phyloP scores from a whole-genome alignment of 1,140 invertebrate species.

The Micrasema minimum region DNA sequence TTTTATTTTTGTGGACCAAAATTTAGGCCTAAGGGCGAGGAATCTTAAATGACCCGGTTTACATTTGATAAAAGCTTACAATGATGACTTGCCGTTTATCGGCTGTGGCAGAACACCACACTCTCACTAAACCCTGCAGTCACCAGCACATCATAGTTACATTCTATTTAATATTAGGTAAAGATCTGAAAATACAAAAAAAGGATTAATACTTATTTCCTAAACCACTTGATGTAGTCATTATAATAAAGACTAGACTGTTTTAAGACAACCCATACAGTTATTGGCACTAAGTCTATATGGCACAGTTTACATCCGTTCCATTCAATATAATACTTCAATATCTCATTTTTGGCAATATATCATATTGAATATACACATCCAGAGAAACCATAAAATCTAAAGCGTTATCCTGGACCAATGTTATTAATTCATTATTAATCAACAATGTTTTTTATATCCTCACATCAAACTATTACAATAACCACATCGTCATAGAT shows the following conservation, averaged over 20 bases:
- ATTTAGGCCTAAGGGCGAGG: slow-evolving; percentile 54
- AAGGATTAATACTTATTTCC: slow-evolving; percentile 54
- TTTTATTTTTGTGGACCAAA: slow-evolving; percentile 49
- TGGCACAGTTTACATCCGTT: slow-evolving; percentile 50
- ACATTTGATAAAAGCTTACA: slow-evolving; percentile 54
- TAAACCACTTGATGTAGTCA: slow-evolving; percentile 53
- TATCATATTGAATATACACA: slow-evolving; percentile 10
- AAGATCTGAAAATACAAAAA: slow-evolving; percentile 55
- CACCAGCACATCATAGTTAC: slow-evolving; percentile 53
- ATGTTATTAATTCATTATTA: no score
- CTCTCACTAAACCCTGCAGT: slow-evolving; percentile 54
- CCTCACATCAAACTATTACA: no score
- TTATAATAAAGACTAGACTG: slow-evolving; percentile 55
- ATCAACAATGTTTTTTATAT: no score
- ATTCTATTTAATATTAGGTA: slow-evolving; percentile 54
- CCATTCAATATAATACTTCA: slow-evolving; percentile 51
- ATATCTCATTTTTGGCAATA: slow-evolving; percentile 51
- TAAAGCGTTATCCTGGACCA: no score
- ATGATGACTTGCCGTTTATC: slow-evolving; percentile 53
- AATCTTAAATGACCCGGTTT: slow-evolving; percentile 51
- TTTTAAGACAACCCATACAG: slow-evolving; percentile 54
- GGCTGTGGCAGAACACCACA: slow-evolving; percentile 46
- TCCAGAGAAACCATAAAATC: background rate
- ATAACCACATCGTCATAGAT: no score
- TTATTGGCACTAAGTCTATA: slow-evolving; percentile 53